phyloP scores from a whole-genome alignment of 2,888 invertebrate genomes.

The Lasioglossum vierecki region DNA sequence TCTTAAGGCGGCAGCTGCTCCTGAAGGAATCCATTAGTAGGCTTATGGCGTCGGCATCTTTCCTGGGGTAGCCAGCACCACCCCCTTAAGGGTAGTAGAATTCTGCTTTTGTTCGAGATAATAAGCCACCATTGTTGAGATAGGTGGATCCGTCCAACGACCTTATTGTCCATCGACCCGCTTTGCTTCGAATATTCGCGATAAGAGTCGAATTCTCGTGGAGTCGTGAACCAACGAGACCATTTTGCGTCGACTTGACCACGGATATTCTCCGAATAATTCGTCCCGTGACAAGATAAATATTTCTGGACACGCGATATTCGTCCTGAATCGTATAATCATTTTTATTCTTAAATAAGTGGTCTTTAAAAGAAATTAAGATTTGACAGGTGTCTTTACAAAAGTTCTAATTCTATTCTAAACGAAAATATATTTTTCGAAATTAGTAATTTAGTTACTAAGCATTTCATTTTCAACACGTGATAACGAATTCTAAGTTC shows the following conservation, averaged over 20 bases:
- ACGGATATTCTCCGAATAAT: slow-evolving; percentile 14
- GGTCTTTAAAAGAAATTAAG: background rate
- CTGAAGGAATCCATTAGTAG: slow-evolving; percentile 83
- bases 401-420: background rate
- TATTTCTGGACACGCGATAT: background rate
- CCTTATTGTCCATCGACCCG: slow-evolving; percentile 76
- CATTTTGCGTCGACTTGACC: slow-evolving; percentile 25
- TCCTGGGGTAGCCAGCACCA: slow-evolving; percentile 62
- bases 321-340: background rate
- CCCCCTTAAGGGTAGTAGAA: slow-evolving; percentile 67
- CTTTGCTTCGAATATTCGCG: slow-evolving; percentile 71
- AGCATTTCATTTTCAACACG: background rate
- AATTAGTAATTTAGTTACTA: background rate
- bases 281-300: background rate
- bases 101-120: slow-evolving; percentile 81
- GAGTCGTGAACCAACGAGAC: slow-evolving; percentile 41
- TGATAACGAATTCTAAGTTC: background rate
- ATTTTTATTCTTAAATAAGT: background rate
- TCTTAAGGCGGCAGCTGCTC: slow-evolving; percentile 82
- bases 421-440: background rate
- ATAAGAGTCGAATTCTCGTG: slow-evolving; percentile 71
- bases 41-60: slow-evolving; percentile 75
- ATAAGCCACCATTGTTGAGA: slow-evolving; percentile 82
- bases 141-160: slow-evolving; percentile 72
- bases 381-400: background rate